Percentiles rank a stretch among this genome's conserved stretches.
phyloP scores from a whole-genome alignment of 2,113 vertebrate species.

The Trichomycterus rosablanca region DNA sequence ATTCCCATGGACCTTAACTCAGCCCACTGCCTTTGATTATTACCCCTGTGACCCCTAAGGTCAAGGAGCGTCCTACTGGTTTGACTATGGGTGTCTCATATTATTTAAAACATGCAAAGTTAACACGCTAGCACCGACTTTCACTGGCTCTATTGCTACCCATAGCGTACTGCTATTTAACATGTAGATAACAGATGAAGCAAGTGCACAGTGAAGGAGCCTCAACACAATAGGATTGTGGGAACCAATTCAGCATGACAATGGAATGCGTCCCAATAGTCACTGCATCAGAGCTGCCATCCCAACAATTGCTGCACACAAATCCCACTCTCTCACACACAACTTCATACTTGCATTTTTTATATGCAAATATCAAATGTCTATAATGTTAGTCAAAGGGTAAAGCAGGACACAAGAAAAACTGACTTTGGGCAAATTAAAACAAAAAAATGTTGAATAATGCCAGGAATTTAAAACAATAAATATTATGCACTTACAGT shows the following conservation, averaged over 20 bases:
- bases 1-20: slow-evolving; percentile 35
- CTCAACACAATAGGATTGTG: slow-evolving; percentile 57
- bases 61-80: background rate
- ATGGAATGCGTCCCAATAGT: slow-evolving; percentile 63
- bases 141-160: background rate
- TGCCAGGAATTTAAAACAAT: too few species aligned
- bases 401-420: too few species aligned
- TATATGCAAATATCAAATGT: too few species aligned
- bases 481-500: too few species aligned
- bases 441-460: too few species aligned
- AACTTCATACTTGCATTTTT: too few species aligned
- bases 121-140: slow-evolving; percentile 24
- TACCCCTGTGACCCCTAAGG: slow-evolving; percentile 16
- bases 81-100: slow-evolving; percentile 2
- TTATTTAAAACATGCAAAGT: slow-evolving; percentile 25
- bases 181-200: slow-evolving; percentile 6
- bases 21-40: slow-evolving; percentile 13
- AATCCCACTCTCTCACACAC: too few species aligned
- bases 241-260: slow-evolving; percentile 66
- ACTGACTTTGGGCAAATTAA: too few species aligned
- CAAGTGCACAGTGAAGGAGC: slow-evolving; percentile 22
- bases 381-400: too few species aligned
- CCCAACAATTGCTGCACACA: background rate
- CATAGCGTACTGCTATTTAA: slow-evolving; percentile 36
- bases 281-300: slow-evolving; percentile 1